These are phyloP conservation scores for Botrylloides violaceus DNA, from an alignment of 23 tunicate genomes.

Conservation along the genomic window DNA sequence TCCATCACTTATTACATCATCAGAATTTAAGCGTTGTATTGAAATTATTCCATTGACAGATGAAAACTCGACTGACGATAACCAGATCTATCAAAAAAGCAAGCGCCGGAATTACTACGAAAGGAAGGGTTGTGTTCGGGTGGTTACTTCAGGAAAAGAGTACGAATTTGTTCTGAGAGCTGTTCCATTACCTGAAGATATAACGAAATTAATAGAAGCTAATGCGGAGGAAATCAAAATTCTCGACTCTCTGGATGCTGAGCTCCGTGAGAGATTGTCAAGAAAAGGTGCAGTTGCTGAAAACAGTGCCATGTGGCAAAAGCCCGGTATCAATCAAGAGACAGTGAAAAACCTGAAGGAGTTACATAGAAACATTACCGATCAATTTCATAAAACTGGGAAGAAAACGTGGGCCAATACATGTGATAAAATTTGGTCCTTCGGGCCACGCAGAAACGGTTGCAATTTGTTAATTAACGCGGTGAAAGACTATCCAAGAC, in stretches of 20 bases:
- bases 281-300: neutral
- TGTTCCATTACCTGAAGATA: slow-evolving; percentile 68
- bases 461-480: slow-evolving; percentile 68
- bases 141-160: slow-evolving; percentile 11
- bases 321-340: slow-evolving; percentile 27
- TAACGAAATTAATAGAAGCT: slow-evolving; percentile 46
- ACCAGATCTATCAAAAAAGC: neutral
- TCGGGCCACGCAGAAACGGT: slow-evolving; percentile 94
- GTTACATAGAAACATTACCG: slow-evolving; percentile 36
- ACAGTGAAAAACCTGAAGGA: slow-evolving; percentile 28
- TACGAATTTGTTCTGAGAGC: slow-evolving; percentile 38
- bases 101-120: slow-evolving; percentile 2
- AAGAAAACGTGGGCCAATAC: slow-evolving; percentile 53
- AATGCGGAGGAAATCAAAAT: slow-evolving; percentile 36
- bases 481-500: slow-evolving; percentile 46
- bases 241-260: slow-evolving; percentile 12
- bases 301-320: neutral
- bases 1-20: no score
- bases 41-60: slow-evolving; percentile 11
- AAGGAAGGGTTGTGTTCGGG: slow-evolving; percentile 11
- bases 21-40: no score
- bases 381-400: slow-evolving; percentile 43
- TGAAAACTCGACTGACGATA: neutral
- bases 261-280: neutral
- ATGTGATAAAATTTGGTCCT: slow-evolving; percentile 73